Base-by-base conservation (phyloP, 2,113 vertebrate species). In the Cottus gobio region DNA sequence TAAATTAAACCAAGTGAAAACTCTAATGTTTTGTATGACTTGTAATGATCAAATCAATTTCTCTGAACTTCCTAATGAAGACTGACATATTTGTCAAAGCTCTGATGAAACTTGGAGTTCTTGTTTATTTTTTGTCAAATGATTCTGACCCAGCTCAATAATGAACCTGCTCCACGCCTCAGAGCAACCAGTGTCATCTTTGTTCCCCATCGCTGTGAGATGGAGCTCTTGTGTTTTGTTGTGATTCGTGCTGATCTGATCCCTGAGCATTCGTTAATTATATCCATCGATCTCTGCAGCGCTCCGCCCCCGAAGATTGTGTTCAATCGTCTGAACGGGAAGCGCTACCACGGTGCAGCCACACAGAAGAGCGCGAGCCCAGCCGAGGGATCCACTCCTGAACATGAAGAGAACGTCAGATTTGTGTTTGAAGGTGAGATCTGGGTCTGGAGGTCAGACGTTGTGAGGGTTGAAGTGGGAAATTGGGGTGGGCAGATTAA, bases 391-490 rank as follows among this genome's bases (percentile, higher is more conserved):
- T 98, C 97, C 93, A 98, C 97, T 0, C 87, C 95, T 36, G 97
- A 96, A 5, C 98, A 99, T 0, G 97, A 99, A 86, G 98, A 99
- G 89, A 99, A 99, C 0, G 97, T 99, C 84, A 93, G 95, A 69
- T 99, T 99, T 67, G 89, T 99, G 31, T 96, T 96, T 5, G 96
- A 98, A 96, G 97, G 98, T 98, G 93, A 95, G 91, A 28, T 8
- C 46, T 24, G 6, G 46, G 48, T 12, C n/a, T 9, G 42, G 71
- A 39, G 31, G 60, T 72, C 12, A 0, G 1, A 50, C 37, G 39
- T 5, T 34, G 11, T 9, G 20, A 42, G 39, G 20, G 13, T 13
- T 0, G 20, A 48, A 30, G 10, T 9, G 2, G 24, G 39, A 37
- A 44, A 42, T 7, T 34, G 36, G 37, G 39, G 13, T 2, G n/a